These are phyloP conservation scores for Cephus spinipes DNA, from an alignment of 2,888 invertebrate species.

Conservation along the genomic window DNA sequence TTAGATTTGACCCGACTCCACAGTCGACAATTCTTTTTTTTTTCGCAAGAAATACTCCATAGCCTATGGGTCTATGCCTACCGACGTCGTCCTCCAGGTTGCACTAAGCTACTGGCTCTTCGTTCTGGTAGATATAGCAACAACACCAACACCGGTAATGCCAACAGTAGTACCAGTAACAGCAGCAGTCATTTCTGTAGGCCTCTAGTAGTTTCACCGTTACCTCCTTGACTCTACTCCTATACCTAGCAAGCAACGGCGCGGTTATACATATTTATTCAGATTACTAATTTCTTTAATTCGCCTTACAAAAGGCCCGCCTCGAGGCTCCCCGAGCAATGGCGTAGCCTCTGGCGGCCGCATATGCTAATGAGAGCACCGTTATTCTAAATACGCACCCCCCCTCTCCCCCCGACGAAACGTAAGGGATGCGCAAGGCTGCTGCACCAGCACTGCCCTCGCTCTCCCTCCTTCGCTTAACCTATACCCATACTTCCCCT, in stretches of 20 bases:
- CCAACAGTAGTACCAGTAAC: background rate
- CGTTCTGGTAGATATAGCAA: background rate
- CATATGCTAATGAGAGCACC: conserved; percentile 23
- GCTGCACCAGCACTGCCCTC: conserved; percentile 1
- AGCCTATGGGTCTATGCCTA: conserved; percentile 34
- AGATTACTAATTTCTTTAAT: conserved; percentile 27
- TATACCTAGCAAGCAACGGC: background rate
- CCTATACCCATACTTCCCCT: background rate
- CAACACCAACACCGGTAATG: background rate
- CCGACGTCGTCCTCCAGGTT: background rate
- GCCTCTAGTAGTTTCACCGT: background rate
- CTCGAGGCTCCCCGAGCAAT: background rate
- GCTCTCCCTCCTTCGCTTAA: background rate
- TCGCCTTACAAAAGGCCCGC: conserved; percentile 17
- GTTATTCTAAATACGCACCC: conserved; percentile 15
- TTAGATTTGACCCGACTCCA: conserved; percentile 53
- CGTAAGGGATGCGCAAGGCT: conserved; percentile 8
- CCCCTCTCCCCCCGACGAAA: background rate
- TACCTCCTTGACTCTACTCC: background rate
- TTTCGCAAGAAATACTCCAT: conserved; percentile 39
- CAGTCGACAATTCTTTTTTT: conserved; percentile 36
- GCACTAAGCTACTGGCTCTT: background rate
- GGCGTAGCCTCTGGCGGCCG: conserved; percentile 6
- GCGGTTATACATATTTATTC: conserved; percentile 18
- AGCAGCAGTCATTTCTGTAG: background rate